Percentiles rank a stretch among this genome's conserved stretches.
Evolutionary conservation across 2,888 invertebrate genomes (phyloP).

Genomic region (Eupithecia dodoneata): DNA sequence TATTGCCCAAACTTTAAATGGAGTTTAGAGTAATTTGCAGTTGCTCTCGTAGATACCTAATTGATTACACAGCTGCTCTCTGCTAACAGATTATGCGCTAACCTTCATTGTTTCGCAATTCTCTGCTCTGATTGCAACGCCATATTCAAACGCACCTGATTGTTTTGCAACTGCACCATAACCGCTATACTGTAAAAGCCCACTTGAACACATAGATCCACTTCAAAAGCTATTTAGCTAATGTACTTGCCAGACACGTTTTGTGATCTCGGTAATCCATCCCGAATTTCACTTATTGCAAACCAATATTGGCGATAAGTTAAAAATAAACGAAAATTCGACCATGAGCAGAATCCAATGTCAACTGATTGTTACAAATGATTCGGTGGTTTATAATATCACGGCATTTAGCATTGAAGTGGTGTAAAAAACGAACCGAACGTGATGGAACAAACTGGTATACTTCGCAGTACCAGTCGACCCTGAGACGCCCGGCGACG

Average conservation of each 20-base stretch:
- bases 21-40: constrained; percentile 25
- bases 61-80: constrained; percentile 64
- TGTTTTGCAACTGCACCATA: constrained; percentile 66
- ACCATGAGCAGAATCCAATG: constrained; percentile 57
- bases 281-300: constrained; percentile 26
- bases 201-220: constrained; percentile 21
- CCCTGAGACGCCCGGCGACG: constrained; percentile 73
- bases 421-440: constrained; percentile 66
- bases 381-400: constrained; percentile 60
- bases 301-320: constrained; percentile 33
- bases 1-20: constrained; percentile 25
- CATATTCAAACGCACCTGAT: constrained; percentile 60
- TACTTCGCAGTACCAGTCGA: constrained; percentile 68
- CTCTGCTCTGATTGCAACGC: constrained; percentile 81
- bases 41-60: constrained; percentile 34
- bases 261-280: constrained; percentile 27
- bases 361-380: constrained; percentile 56
- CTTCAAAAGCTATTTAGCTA: constrained; percentile 19
- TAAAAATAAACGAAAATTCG: constrained; percentile 31
- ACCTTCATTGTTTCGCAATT: constrained; percentile 78
- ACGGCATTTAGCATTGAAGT: constrained; percentile 65
- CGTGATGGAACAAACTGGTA: constrained; percentile 63
- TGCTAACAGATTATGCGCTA: constrained; percentile 72
- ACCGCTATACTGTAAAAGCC: constrained; percentile 37
- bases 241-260: constrained; percentile 22